A percentile compares a stretch with the other conserved stretches of the same genome.
Evolutionary conservation across 2,888 invertebrate species (phyloP).

Genomic region (Trissoscelio sp.): DNA sequence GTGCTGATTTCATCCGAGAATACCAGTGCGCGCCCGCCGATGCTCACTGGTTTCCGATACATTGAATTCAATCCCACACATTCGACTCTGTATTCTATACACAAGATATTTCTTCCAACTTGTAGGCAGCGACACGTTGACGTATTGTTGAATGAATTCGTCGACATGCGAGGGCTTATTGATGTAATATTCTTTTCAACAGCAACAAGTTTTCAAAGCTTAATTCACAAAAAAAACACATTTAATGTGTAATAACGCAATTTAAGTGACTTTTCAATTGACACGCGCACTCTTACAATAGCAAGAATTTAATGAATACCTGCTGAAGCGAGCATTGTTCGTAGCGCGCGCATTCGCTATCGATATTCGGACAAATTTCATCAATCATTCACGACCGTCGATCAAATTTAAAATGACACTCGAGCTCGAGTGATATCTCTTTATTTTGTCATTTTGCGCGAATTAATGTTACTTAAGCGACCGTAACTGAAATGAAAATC

Average conservation of each 20-base stretch:
- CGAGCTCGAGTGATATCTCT: constrained; percentile 6
- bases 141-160: constrained; percentile 52
- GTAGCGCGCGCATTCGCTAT: background rate
- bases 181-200: constrained; percentile 32
- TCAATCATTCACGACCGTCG: constrained; percentile 32
- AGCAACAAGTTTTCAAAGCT: constrained; percentile 48
- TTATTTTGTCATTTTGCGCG: constrained; percentile 36
- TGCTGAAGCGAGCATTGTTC: constrained; percentile 7
- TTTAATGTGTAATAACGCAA: constrained; percentile 15
- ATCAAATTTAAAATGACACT: constrained; percentile 38
- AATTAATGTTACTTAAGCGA: constrained; percentile 30
- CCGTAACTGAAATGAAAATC: constrained; percentile 19
- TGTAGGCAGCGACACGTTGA: constrained; percentile 33
- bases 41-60: constrained; percentile 56
- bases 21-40: constrained; percentile 17
- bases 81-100: constrained; percentile 27
- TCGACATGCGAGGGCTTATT: constrained; percentile 13
- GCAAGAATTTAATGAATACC: constrained; percentile 24
- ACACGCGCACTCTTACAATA: constrained; percentile 13
- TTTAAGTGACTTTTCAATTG: constrained; percentile 26
- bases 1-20: constrained; percentile 54
- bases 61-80: constrained; percentile 49
- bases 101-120: constrained; percentile 50
- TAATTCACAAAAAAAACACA: constrained; percentile 12
- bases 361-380: constrained; percentile 38